Percentiles rank a stretch among this genome's conserved stretches.
Conservation (phyloP, 92 coral and sea anemone genomes). For the Pocillopora meandrina region DNA sequence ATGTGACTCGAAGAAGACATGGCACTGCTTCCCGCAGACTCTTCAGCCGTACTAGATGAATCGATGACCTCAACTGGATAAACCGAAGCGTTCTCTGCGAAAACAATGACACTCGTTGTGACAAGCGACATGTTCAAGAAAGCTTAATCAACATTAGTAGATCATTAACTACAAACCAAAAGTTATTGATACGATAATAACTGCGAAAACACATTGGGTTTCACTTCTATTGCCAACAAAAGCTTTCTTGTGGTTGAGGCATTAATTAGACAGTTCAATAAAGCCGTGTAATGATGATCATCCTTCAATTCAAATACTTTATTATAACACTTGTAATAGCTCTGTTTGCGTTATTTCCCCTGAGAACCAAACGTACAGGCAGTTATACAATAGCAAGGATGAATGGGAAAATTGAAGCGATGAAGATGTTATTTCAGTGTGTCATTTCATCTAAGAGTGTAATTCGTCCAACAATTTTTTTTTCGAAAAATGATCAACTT, state of each 20-base stretch:
- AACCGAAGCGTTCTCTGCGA: constrained; percentile 18
- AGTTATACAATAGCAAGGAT: too few species aligned
- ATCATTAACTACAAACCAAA: not conserved
- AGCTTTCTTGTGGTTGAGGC: not conserved
- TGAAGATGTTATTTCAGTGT: too few species aligned
- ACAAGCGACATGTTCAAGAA: constrained; percentile 7
- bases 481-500: too few species aligned
- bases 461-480: too few species aligned
- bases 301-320: too few species aligned
- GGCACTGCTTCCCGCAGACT: constrained; percentile 21
- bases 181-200: not conserved
- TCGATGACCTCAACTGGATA: constrained; percentile 26
- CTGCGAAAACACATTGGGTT: not conserved
- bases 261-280: not conserved
- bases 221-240: not conserved
- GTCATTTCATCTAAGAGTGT: too few species aligned
- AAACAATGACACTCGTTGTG: constrained; percentile 29
- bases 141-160: not conserved
- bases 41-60: constrained; percentile 44
- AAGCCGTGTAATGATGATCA: not conserved
- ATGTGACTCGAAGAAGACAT: constrained; percentile 32
- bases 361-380: not conserved
- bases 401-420: too few species aligned
- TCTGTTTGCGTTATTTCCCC: not conserved
- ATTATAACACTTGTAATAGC: not conserved